Conservation (phyloP, 2,888 invertebrate genomes). For the Athalia rosae region DNA sequence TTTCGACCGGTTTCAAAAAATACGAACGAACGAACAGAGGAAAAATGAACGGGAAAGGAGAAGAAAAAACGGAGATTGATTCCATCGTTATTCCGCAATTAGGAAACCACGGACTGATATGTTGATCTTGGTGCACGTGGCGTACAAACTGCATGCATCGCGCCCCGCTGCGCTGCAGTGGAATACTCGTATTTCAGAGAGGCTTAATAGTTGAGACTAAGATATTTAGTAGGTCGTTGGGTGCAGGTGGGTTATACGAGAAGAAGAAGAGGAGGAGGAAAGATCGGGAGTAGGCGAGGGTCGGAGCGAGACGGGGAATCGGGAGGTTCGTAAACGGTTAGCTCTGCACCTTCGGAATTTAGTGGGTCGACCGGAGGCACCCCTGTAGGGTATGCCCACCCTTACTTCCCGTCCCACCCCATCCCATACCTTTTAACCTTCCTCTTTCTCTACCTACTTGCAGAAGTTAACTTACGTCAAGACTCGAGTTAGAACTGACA, state of each 20-base stretch:
- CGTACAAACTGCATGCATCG: neutral
- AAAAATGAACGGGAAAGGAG: no score
- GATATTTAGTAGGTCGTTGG: conserved; percentile 1
- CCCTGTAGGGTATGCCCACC: neutral
- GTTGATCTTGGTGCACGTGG: no score
- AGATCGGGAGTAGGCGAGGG: no score
- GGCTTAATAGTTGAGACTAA: neutral
- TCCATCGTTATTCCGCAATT: no score
- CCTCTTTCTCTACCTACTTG: neutral
- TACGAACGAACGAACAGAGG: no score
- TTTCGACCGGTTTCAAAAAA: no score
- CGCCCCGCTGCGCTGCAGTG: neutral
- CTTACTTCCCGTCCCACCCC: no score
- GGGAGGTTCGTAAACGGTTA: neutral
- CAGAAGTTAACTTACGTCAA: conserved; percentile 3
- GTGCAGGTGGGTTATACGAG: neutral
- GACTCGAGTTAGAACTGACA: neutral
- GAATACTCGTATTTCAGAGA: neutral
- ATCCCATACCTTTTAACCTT: no score
- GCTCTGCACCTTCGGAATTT: conserved; percentile 1
- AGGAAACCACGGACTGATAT: no score
- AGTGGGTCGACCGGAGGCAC: neutral
- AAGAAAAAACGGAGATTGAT: no score
- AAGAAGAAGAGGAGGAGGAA: neutral
- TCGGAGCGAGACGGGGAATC: no score